Conservation (phyloP, 2,888 invertebrate genomes). For the Metopia argyrocephala region DNA sequence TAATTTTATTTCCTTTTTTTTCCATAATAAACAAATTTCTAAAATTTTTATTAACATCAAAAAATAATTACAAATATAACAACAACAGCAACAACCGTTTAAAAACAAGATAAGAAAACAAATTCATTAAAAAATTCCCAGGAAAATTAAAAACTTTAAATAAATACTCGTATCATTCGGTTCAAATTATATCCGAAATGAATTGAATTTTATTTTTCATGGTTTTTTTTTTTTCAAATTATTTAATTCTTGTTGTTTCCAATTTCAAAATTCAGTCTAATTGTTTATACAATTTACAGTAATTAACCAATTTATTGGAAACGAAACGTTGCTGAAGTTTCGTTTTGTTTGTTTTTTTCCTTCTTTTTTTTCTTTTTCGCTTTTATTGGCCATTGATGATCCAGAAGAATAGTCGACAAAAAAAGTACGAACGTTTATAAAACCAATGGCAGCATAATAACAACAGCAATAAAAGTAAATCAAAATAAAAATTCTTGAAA, state of each 20-base stretch:
- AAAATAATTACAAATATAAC: not conserved
- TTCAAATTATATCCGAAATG: not conserved
- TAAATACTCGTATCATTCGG: constrained; percentile 26
- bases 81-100: not conserved
- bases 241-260: constrained; percentile 23
- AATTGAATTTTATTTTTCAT: not conserved
- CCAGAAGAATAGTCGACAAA: not conserved
- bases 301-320: constrained; percentile 75
- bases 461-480: constrained; percentile 6
- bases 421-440: not conserved
- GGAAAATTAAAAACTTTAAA: constrained; percentile 41
- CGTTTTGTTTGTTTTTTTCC: not conserved
- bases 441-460: not conserved
- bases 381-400: too few species aligned
- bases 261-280: constrained; percentile 64
- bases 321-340: constrained; percentile 69
- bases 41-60: constrained; percentile 44
- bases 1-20: constrained; percentile 35
- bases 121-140: constrained; percentile 46
- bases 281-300: constrained; percentile 74
- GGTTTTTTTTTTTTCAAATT: constrained; percentile 15
- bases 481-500: constrained; percentile 46
- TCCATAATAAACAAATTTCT: constrained; percentile 50
- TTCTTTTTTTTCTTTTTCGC: constrained; percentile 58
- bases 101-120: constrained; percentile 22